Base-by-base conservation (phyloP, 2,888 invertebrate genomes). In the Torymus auratus region DNA sequence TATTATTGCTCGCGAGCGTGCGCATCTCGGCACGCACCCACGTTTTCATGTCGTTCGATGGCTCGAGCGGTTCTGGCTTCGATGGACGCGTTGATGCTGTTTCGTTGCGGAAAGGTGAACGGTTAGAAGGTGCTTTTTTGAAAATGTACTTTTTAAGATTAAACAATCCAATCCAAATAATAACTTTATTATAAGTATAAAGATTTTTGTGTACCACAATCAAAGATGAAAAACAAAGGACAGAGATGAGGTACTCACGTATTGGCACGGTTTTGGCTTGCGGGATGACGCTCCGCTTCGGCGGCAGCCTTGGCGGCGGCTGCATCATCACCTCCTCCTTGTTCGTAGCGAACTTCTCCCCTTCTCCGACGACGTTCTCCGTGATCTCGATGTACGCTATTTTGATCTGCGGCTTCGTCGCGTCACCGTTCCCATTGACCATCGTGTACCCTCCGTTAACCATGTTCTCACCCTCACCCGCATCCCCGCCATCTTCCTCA, bases 271-370 rank as follows among this genome's bases (percentile, higher is more conserved):
- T 77, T 55, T 72, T 82, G 55, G 69, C 72, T 55, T 77, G 76
- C 28, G 72, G 72, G 5, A 77, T 73, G 20, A 80, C 52, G 15
- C 65, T 80, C 20, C 82, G 75, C 62, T 82, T 82, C 23, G 83
- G 77, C n/a, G 82, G 82, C 28, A 76, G 14, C 65, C 71, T 77
- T 5, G 82, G 82, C 12, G 60, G 64, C 12, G 28, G 69, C n/a
- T 78, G 72, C 23, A 23, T 50, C 23, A 23, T 50, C 60, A 52
- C 73, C 0, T 77, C 68, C 64, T 91, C 90, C 91, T 91, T 50
- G 28, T 53, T 65, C n/a, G 62, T 91, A 90, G 14, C 91, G 91
- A 81, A 76, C n/a, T 91, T 91, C 65, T 94, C 93, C 87, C 94
- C 94, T 81, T 94, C 92, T 3, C 75, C 83, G 0, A 76, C 72